Evolutionary conservation across 2,113 vertebrate genomes (phyloP), one percentile per base, ranked within the genome.

Genomic region (Eira barbara): DNA sequence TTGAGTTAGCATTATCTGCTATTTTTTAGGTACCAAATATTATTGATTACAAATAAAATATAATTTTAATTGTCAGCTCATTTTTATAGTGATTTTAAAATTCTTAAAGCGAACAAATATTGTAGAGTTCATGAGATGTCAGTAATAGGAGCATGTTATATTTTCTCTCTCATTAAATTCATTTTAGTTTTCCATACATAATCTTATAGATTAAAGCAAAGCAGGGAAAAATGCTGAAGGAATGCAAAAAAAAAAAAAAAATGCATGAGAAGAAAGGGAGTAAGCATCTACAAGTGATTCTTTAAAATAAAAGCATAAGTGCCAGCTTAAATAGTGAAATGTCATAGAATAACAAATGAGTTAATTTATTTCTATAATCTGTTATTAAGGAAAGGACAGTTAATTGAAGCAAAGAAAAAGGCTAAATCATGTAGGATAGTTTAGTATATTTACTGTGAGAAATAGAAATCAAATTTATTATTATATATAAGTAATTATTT

Each of bases 311-410:
- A 89, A 96, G 25, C 23, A 27, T 63, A 83, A 95, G 27, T 79
- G 74, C 42, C 34, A 93, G 25, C 8, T 61, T 89, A 65, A 82
- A 34, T 92, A 20, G 20, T 52, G 67, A 89, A 92, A 85, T 92
- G 39, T 89, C 79, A 61, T 55, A 45, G 61, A 65, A 52, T 86
- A 90, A 92, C 17, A 65, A 94, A 92, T 90, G 15, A 97, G 18
- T 59, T 96, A 71, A 94, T 89, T 94, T 92, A 82, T 82, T 82
- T 90, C 79, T 89, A 36, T 23, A 73, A 18, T 57, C 11, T 71
- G 23, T 93, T 93, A 90, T 87, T 73, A 93, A 90, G 34, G n/a
- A 90, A 69, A 90, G 4, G 31, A 83, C 6, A 82, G 18, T 83
- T 2, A 17, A 86, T 21, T 89, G 12, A 96, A 83, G 27, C 63